Evolutionary conservation across 2,113 vertebrate species (phyloP).

Genomic region (Petroica traversi): DNA sequence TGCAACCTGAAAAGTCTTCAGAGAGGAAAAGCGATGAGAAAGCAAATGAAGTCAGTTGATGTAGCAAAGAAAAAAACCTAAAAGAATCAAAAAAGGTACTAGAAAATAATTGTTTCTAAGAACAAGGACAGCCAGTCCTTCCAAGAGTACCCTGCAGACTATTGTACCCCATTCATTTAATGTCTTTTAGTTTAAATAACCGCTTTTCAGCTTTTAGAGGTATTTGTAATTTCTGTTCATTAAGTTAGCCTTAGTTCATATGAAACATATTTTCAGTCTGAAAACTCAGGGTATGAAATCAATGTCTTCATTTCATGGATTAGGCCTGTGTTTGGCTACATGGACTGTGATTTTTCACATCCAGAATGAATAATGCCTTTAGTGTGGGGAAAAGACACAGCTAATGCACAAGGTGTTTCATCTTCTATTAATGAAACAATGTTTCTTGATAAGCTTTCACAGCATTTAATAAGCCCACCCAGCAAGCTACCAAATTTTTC

Average conservation of each 20-base stretch:
- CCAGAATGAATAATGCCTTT: background rate
- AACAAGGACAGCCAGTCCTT: background rate
- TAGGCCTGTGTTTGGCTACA: background rate
- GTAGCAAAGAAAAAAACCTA: background rate
- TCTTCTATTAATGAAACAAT: background rate
- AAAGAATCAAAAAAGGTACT: background rate
- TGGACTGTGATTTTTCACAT: background rate
- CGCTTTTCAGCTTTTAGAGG: background rate
- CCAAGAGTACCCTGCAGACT: background rate
- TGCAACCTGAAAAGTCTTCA: background rate
- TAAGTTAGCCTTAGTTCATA: background rate
- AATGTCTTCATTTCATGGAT: background rate
- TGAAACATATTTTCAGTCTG: background rate
- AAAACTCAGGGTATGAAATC: background rate
- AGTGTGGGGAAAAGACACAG: background rate
- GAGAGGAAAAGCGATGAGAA: background rate
- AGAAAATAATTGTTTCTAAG: background rate
- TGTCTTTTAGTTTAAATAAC: background rate
- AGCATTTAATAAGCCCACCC: background rate
- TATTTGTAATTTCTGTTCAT: background rate
- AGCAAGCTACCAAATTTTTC: background rate
- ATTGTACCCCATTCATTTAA: background rate
- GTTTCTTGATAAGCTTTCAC: background rate
- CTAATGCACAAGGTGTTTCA: background rate
- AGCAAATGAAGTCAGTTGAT: background rate